phyloP scores from a whole-genome alignment of 2,888 invertebrate genomes.

The Aspidapion aeneum region DNA sequence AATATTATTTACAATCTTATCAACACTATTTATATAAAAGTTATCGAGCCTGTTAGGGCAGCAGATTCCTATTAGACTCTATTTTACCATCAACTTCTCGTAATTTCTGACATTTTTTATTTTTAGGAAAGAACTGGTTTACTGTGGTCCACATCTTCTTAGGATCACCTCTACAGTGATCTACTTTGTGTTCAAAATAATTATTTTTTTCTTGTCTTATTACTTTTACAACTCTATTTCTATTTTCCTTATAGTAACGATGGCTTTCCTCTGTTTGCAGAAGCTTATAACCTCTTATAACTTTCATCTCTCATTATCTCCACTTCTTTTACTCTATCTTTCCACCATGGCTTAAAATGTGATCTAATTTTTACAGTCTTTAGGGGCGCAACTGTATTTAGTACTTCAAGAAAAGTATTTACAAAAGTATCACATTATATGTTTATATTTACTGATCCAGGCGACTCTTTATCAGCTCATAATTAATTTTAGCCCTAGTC shows the following conservation, averaged over 20 bases:
- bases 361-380: neutral
- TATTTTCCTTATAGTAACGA: neutral
- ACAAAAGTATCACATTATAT: neutral
- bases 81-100: too few relatives aligned
- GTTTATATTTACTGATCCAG: neutral
- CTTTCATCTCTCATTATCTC: neutral
- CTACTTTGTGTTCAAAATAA: neutral
- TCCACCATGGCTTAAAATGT: neutral
- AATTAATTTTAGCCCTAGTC: neutral
- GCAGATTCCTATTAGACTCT: too few relatives aligned
- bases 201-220: neutral
- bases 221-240: neutral
- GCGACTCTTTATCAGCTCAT: neutral
- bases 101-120: neutral
- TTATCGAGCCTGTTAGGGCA: neutral
- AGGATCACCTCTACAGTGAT: neutral
- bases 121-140: neutral
- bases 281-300: too few relatives aligned
- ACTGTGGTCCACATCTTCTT: neutral
- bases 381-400: neutral
- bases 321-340: neutral
- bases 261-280: neutral
- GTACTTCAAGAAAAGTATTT: neutral
- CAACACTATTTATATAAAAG: neutral
- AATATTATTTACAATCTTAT: neutral